Evolutionary conservation across 2,888 invertebrate species (phyloP), one percentile per base, ranked within the genome.

Genomic region (Sminthurinus aureus): DNA sequence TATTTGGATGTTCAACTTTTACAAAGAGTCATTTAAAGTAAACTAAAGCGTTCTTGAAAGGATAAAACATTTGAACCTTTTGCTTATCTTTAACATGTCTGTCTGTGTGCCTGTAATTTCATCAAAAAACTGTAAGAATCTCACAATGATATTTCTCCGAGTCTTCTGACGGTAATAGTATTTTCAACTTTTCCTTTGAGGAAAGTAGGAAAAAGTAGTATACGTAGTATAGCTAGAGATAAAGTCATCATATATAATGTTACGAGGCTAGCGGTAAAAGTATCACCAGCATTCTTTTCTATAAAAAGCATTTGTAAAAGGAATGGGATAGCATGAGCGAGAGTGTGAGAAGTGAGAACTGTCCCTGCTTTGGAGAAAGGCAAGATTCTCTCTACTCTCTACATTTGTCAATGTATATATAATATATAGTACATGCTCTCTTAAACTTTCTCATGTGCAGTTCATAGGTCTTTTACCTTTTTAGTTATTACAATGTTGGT

Each of bases 111-210:
- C 58, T 58, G 58, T 58, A 58, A 24, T 71, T 6, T 24, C 71
- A 24, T 67, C 20, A 20, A 67, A 67, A 18, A 18, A 67, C n/a
- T 20, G 67, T 22, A 67, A 67, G 38, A 38, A 38, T 64, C n/a
- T 64, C n/a, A 64, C 3, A 64, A 18, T 64, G 67, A 0, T 67
- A 11, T 20, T 12, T n/a, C 3, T 67, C 9, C n/a, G 3, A n/a
- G 15, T 64, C 22, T 22, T n/a, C 69, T 69, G 20, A 71, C 24
- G 71, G 71, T 71, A 71, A 71, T 24, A 24, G 12, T 71, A 24
- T 71, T 24, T 71, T 71, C 6, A 38, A 24, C 24, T 71, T 71
- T 71, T 71, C 71, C 71, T 13, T 8, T 26, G 71, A 71, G 71
- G 71, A 71, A 71, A 71, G 71, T 24, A 71, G 24, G 8, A 20